phyloP scores from a whole-genome alignment of 2,113 vertebrate genomes.

The Amphiprion ocellaris region DNA sequence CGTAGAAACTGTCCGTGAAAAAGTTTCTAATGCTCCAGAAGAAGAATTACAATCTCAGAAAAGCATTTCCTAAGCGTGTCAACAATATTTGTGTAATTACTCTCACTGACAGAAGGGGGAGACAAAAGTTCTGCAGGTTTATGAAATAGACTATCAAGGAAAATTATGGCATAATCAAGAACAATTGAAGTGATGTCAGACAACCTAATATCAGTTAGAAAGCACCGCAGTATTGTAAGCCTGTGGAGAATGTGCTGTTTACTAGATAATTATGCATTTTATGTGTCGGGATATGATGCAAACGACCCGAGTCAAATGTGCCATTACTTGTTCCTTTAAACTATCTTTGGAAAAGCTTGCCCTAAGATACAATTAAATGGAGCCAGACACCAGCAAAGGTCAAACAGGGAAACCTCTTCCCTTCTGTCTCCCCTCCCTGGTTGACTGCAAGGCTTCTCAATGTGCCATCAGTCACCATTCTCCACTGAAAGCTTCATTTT shows the following conservation, averaged over 20 bases:
- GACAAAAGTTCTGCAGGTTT: too few relatives aligned
- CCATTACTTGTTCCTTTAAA: slow-evolving; percentile 75
- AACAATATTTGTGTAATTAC: too few relatives aligned
- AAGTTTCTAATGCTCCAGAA: too few relatives aligned
- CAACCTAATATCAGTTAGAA: too few relatives aligned
- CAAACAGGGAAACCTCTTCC: slow-evolving; percentile 55
- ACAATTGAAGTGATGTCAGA: too few relatives aligned
- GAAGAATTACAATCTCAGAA: too few relatives aligned
- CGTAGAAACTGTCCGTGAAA: too few relatives aligned
- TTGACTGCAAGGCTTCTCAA: slow-evolving; percentile 34
- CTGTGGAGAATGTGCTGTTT: slow-evolving; percentile 50
- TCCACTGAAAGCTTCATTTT: slow-evolving; percentile 36
- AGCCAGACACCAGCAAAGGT: slow-evolving; percentile 75
- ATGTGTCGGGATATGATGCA: slow-evolving; percentile 48
- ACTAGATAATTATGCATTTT: slow-evolving; percentile 60
- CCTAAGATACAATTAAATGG: slow-evolving; percentile 77
- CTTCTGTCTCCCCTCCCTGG: slow-evolving; percentile 29
- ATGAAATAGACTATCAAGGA: too few relatives aligned
- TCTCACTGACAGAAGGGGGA: too few relatives aligned
- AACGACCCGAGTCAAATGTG: slow-evolving; percentile 54
- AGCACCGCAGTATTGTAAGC: neutral
- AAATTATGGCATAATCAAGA: too few relatives aligned
- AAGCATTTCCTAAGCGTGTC: too few relatives aligned
- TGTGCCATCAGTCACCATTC: slow-evolving; percentile 50
- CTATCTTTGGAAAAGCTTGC: slow-evolving; percentile 74